Percentiles rank a stretch among this genome's conserved stretches.
Evolutionary conservation across 2,113 vertebrate species (phyloP).

Genomic region (Rhabdomys dilectus): DNA sequence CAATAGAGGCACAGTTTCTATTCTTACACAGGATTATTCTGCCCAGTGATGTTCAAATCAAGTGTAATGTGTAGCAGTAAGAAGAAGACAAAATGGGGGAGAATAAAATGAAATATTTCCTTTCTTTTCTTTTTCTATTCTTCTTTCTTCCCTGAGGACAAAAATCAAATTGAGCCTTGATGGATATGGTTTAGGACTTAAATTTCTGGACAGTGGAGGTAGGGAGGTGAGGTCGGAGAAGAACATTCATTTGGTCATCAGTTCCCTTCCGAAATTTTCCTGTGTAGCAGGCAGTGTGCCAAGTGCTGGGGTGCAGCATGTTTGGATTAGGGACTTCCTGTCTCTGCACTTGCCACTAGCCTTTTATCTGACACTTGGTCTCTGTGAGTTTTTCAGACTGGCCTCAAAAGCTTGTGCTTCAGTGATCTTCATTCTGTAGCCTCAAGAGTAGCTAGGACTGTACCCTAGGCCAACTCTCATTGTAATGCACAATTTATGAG

Average conservation of each 20-base stretch:
- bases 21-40: neutral
- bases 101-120: neutral
- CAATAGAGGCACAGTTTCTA: neutral
- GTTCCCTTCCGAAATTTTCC: neutral
- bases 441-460: neutral
- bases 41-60: neutral
- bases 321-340: neutral
- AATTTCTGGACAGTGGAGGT: neutral
- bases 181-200: neutral
- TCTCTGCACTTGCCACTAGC: neutral
- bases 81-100: neutral
- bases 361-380: neutral
- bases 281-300: neutral
- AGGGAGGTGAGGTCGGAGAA: neutral
- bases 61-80: neutral
- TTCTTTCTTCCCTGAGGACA: neutral
- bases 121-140: neutral
- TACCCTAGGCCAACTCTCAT: neutral
- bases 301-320: neutral
- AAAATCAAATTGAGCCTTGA: constrained; percentile 1
- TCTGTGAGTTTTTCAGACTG: neutral
- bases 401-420: neutral
- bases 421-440: neutral
- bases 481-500: neutral
- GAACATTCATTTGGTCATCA: neutral